Conservation (phyloP, 2,888 invertebrate species). For the Steinernema hermaphroditum region DNA sequence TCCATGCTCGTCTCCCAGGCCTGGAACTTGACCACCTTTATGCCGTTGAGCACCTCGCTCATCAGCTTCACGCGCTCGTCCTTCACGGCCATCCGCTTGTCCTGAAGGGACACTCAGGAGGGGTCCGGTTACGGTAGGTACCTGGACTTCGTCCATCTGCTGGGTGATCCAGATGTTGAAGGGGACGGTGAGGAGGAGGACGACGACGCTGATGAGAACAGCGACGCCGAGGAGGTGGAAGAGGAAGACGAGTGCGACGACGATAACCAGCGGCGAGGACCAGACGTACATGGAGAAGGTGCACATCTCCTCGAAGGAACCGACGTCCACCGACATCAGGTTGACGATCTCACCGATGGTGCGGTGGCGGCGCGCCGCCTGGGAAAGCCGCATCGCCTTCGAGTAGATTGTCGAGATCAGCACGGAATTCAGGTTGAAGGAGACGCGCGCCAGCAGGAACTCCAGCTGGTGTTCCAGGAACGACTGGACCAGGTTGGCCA, state of each 20-base stretch:
- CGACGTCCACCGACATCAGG: constrained; percentile 70
- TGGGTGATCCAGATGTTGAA: constrained; percentile 62
- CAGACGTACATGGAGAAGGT: constrained; percentile 66
- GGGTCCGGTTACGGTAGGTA: constrained; percentile 27
- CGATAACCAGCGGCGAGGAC: constrained; percentile 66
- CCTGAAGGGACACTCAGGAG: constrained; percentile 63
- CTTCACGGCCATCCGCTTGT: constrained; percentile 88
- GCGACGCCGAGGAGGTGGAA: constrained; percentile 74
- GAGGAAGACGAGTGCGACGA: constrained; percentile 67
- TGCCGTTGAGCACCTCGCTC: constrained; percentile 89
- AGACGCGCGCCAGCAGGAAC: constrained; percentile 77
- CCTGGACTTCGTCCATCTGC: constrained; percentile 63
- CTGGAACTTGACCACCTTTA: constrained; percentile 74
- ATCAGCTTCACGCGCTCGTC: constrained; percentile 88
- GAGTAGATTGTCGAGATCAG: constrained; percentile 35
- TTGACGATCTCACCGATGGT: constrained; percentile 72
- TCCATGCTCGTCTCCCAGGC: constrained; percentile 70
- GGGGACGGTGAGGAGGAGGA: constrained; percentile 85
- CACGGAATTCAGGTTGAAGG: constrained; percentile 75
- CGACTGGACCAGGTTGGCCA: constrained; percentile 79
- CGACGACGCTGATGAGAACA: constrained; percentile 86
- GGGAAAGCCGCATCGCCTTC: constrained; percentile 68
- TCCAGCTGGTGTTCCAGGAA: constrained; percentile 84
- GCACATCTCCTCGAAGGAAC: too few species aligned
- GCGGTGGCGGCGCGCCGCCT: constrained; percentile 68